These are phyloP conservation scores for Colletes latitarsis DNA, from an alignment of 1,140 invertebrate species.

Conservation along the genomic window DNA sequence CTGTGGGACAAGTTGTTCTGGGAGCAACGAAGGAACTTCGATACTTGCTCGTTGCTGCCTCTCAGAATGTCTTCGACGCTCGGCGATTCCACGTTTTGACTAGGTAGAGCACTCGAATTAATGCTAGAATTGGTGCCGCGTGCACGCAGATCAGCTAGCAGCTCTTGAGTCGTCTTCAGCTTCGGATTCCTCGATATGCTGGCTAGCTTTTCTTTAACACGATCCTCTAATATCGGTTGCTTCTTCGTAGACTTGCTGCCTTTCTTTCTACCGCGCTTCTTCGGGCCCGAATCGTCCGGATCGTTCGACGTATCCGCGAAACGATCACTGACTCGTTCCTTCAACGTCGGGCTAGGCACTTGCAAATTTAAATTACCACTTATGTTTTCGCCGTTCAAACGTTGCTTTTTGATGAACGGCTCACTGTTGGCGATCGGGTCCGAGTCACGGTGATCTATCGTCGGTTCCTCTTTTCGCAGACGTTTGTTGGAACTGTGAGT, in stretches of 20 bases:
- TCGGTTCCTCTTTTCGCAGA: conserved; percentile 82
- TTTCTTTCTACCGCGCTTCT: conserved; percentile 87
- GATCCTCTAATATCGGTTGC: conserved; percentile 81
- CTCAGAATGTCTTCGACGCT: conserved; percentile 75
- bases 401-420: conserved; percentile 69
- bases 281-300: conserved; percentile 76
- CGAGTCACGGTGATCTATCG: conserved; percentile 28
- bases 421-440: conserved; percentile 58
- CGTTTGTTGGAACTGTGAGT: conserved; percentile 85
- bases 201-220: conserved; percentile 85
- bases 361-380: conserved; percentile 76
- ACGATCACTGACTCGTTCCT: conserved; percentile 59
- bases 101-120: conserved; percentile 72
- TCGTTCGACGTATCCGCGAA: conserved; percentile 63
- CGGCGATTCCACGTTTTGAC: conserved; percentile 76
- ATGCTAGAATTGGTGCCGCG: conserved; percentile 78
- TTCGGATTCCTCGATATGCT: conserved; percentile 85
- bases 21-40: conserved; percentile 83
- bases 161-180: conserved; percentile 92
- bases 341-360: conserved; percentile 78
- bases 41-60: conserved; percentile 79
- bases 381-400: conserved; percentile 78
- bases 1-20: conserved; percentile 74
- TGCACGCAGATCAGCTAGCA: conserved; percentile 89
- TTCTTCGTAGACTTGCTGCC: conserved; percentile 85